A percentile compares a stretch with the other conserved stretches of the same genome.
phyloP scores from a whole-genome alignment of 1,140 invertebrate genomes.

The Drosophila dunni region DNA sequence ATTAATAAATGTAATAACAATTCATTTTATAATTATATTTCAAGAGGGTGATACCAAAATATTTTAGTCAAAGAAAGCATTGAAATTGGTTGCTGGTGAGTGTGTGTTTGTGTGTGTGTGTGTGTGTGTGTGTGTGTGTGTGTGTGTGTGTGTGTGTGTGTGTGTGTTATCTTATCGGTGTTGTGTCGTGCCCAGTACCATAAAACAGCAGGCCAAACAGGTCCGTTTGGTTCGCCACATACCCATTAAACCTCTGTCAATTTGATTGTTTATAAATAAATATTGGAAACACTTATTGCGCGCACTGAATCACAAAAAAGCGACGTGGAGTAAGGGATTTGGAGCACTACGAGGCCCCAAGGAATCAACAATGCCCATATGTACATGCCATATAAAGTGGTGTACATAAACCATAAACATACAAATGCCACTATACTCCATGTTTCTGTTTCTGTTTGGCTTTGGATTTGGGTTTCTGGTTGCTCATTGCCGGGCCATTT shows the following conservation, averaged over 20 bases:
- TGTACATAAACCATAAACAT: no score
- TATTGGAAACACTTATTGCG: constrained; percentile 12
- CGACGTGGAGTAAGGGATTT: not conserved
- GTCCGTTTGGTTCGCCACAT: constrained; percentile 6
- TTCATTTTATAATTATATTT: constrained; percentile 19
- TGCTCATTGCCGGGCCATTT: not conserved
- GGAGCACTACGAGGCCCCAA: not conserved
- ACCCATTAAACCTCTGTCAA: constrained; percentile 5
- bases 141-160: not conserved
- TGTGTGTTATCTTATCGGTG: constrained; percentile 24
- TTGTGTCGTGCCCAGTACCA: constrained; percentile 10
- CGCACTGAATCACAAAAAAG: constrained; percentile 3
- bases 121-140: not conserved
- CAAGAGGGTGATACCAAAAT: constrained; percentile 9
- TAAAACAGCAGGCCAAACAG: constrained; percentile 3
- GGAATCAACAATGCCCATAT: constrained; percentile 1
- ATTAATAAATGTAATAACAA: not conserved
- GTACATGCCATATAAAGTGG: no score
- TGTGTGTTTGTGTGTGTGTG: not conserved
- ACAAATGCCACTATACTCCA: not conserved
- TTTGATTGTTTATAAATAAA: constrained; percentile 67
- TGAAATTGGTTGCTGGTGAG: not conserved
- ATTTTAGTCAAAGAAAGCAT: not conserved
- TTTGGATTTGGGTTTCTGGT: constrained; percentile 13
- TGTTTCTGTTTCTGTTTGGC: not conserved